Evolutionary conservation across 2,888 invertebrate species (phyloP).

Genomic region (Nysson spinosus): DNA sequence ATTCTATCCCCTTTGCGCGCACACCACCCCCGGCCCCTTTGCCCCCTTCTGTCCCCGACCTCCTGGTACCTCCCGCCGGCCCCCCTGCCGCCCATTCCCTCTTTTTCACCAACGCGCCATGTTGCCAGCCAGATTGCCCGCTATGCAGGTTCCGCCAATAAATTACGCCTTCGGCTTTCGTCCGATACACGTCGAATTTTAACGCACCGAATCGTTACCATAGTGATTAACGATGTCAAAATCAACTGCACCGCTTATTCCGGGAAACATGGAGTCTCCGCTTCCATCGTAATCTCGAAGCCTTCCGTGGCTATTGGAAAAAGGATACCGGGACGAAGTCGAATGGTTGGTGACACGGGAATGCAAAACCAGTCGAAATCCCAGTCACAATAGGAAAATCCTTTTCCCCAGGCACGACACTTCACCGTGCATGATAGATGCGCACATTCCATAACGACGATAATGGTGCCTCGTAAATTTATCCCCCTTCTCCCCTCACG

Average conservation of each 20-base stretch:
- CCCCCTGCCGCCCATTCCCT: constrained; percentile 38
- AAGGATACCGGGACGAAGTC: neutral
- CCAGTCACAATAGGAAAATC: constrained; percentile 49
- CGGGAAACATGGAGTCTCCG: constrained; percentile 13
- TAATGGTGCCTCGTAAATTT: constrained; percentile 66
- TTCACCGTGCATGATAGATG: constrained; percentile 53
- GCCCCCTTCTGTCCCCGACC: constrained; percentile 13
- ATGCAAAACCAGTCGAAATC: constrained; percentile 27
- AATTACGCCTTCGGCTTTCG: constrained; percentile 56
- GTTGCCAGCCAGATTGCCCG: constrained; percentile 62
- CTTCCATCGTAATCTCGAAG: neutral
- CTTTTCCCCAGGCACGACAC: constrained; percentile 33
- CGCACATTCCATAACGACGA: constrained; percentile 57
- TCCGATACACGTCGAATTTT: constrained; percentile 61
- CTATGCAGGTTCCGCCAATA: constrained; percentile 57
- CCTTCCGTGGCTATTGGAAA: neutral
- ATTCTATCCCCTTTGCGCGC: constrained; percentile 50
- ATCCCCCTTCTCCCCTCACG: too few relatives aligned
- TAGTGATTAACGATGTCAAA: constrained; percentile 56
- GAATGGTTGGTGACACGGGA: constrained; percentile 8
- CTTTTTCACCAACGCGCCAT: constrained; percentile 62
- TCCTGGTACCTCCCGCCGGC: constrained; percentile 3
- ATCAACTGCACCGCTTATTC: constrained; percentile 40
- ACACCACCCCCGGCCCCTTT: constrained; percentile 17
- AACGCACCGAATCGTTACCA: constrained; percentile 56